These are phyloP conservation scores for Falco cherrug DNA, from an alignment of 2,797 vertebrate genomes.

Conservation along the genomic window DNA sequence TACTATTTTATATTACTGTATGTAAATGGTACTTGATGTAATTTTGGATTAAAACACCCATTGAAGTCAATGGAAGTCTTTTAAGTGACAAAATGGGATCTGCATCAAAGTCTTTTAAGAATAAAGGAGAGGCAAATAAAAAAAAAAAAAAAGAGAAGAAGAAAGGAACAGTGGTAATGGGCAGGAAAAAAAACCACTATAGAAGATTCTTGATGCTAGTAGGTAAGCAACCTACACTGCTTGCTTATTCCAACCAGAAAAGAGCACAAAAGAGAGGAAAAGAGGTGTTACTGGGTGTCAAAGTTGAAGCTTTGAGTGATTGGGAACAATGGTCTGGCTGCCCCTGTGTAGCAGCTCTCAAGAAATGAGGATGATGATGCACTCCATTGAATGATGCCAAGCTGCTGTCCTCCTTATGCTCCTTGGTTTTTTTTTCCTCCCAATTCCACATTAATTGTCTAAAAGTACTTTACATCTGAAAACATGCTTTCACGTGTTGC, in stretches of 20 bases:
- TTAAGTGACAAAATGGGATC: conserved; percentile 37
- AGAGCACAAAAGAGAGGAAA: not conserved
- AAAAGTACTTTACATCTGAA: not conserved
- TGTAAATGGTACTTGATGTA: conserved; percentile 24
- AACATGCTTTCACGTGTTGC: not conserved
- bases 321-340: not conserved
- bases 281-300: not conserved
- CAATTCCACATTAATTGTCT: not conserved
- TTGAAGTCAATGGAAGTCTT: conserved; percentile 50
- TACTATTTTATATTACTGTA: not conserved
- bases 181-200: not conserved
- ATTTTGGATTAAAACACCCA: conserved; percentile 44
- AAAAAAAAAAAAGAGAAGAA: not conserved
- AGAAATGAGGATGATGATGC: not conserved
- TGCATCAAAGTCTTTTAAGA: conserved; percentile 22
- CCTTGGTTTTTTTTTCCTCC: not conserved
- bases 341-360: not conserved
- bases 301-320: not conserved
- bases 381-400: not conserved
- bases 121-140: not conserved
- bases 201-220: not conserved
- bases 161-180: not conserved
- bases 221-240: not conserved
- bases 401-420: not conserved
- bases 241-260: not conserved